A percentile compares a stretch with the other conserved stretches of the same genome.
Evolutionary conservation across 2,888 invertebrate genomes (phyloP).

Genomic region (Eupithecia tripunctaria): DNA sequence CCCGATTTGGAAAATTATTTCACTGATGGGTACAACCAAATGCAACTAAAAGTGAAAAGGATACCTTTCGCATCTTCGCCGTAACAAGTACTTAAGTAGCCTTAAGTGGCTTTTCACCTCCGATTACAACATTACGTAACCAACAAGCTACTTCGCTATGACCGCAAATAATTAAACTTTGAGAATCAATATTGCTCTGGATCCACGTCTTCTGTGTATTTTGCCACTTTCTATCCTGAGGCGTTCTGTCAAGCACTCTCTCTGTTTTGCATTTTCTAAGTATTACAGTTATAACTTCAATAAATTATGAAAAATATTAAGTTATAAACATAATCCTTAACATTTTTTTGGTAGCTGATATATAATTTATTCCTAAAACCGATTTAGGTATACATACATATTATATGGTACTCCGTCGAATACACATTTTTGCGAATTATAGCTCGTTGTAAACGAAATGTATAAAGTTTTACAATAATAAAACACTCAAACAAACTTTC

Average conservation of each 20-base stretch:
- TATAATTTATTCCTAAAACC: too few relatives aligned
- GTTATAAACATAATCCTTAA: background rate
- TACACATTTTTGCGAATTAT: too few relatives aligned
- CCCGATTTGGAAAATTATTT: too few relatives aligned
- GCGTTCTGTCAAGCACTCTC: conserved; percentile 41
- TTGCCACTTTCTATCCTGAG: conserved; percentile 43
- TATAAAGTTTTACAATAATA: too few relatives aligned
- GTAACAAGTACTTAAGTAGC: background rate
- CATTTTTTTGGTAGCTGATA: background rate
- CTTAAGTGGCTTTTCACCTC: background rate
- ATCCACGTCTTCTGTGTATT: conserved; percentile 33
- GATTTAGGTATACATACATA: too few relatives aligned
- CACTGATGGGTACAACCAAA: too few relatives aligned
- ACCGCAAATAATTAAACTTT: conserved; percentile 32
- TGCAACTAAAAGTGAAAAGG: background rate
- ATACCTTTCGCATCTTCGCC: background rate
- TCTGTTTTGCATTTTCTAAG: conserved; percentile 44
- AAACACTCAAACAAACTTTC: too few relatives aligned
- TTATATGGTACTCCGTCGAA: too few relatives aligned
- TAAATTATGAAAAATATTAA: conserved; percentile 1
- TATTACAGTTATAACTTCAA: conserved; percentile 22
- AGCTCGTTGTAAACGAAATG: too few relatives aligned
- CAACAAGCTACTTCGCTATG: background rate
- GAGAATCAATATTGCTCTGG: conserved; percentile 37
- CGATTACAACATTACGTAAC: background rate